Percentiles rank a stretch among this genome's conserved stretches.
Evolutionary conservation across 2,113 vertebrate species (phyloP).

Genomic region (Cynopterus brachyotis): DNA sequence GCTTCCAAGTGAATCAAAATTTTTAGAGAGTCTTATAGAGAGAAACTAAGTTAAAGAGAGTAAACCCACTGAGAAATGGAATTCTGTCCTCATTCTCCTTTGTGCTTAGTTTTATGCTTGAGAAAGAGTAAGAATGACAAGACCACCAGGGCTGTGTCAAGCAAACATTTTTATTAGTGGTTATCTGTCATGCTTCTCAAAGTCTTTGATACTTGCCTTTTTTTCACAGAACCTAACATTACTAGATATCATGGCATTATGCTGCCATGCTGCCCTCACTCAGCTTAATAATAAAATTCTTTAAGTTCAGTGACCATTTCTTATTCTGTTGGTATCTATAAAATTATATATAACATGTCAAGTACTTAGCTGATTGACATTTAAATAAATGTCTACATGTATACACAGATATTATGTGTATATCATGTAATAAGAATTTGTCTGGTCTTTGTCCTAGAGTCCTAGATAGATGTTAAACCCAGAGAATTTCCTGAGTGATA

Average conservation of each 20-base stretch:
- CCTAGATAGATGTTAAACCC: background rate
- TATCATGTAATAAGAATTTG: background rate
- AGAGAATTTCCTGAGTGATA: background rate
- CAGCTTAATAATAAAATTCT: background rate
- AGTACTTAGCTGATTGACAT: background rate
- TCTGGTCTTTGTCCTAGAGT: background rate
- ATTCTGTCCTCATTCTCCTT: background rate
- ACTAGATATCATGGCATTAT: background rate
- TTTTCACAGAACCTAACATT: background rate
- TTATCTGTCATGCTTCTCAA: background rate
- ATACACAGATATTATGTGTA: background rate
- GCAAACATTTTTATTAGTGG: background rate
- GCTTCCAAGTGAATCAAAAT: conserved; percentile 52
- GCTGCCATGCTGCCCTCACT: background rate
- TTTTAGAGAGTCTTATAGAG: conserved; percentile 21
- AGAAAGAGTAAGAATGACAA: background rate
- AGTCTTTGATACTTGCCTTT: background rate
- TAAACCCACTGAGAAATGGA: background rate
- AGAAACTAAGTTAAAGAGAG: conserved; percentile 16
- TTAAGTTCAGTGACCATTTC: background rate
- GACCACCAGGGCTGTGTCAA: background rate
- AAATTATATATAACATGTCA: background rate
- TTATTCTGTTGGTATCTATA: background rate
- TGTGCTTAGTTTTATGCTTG: background rate
- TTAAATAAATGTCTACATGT: background rate